Conservation (phyloP, 2,888 invertebrate genomes). For the Folsomia manolachei region DNA sequence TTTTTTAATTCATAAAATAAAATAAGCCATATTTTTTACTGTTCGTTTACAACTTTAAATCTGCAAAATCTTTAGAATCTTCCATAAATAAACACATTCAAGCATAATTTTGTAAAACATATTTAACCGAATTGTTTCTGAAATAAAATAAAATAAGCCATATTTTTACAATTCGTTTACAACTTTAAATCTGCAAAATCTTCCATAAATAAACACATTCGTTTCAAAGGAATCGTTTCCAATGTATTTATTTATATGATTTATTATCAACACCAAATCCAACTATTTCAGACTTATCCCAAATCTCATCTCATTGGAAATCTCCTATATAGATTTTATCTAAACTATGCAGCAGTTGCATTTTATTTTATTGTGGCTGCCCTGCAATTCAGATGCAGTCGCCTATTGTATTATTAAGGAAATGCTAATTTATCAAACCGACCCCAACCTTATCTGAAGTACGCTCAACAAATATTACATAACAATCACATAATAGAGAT, state of each 20-base stretch:
- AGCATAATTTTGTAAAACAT: no score
- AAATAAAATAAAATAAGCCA: no score
- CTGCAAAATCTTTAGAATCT: neutral
- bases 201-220: neutral
- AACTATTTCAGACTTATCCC: constrained; percentile 1
- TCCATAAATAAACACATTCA: neutral
- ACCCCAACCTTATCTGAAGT: neutral
- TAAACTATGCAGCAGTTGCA: neutral
- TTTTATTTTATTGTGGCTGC: neutral
- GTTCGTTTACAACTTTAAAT: neutral
- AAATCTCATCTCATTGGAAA: neutral
- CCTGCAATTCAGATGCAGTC: neutral
- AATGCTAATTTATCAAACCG: constrained; percentile 4
- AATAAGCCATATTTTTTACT: no score
- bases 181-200: neutral
- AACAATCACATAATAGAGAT: neutral
- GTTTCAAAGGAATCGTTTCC: no score
- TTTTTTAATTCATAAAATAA: no score
- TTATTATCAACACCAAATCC: neutral
- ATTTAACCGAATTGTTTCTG: no score
- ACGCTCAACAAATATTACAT: neutral
- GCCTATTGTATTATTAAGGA: neutral
- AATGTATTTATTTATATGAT: neutral
- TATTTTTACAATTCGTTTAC: neutral
- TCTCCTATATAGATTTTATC: neutral